These are phyloP conservation scores for Hippoglossus stenolepis DNA, from an alignment of 2,113 vertebrate genomes.

Conservation along the genomic window DNA sequence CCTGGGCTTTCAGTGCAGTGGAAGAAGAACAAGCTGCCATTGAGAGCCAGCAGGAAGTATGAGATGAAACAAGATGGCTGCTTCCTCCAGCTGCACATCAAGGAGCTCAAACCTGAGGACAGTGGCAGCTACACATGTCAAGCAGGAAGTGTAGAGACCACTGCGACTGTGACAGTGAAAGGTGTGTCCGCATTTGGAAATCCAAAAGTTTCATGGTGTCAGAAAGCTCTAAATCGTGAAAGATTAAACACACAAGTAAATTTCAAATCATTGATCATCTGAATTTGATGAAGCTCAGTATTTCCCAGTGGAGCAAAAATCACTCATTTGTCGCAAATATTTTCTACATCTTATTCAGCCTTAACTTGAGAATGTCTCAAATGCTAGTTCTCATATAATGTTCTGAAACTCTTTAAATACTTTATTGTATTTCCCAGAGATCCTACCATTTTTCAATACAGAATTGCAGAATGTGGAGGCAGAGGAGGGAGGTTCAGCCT, in stretches of 20 bases:
- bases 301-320: background rate
- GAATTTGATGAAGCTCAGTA: no score
- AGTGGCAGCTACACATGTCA: slow-evolving; percentile 65
- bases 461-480: slow-evolving; percentile 30
- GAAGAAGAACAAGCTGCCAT: slow-evolving; percentile 55
- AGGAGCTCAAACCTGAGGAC: slow-evolving; percentile 60
- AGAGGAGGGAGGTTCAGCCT: slow-evolving; percentile 35
- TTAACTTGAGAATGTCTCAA: background rate
- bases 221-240: background rate
- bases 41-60: slow-evolving; percentile 55
- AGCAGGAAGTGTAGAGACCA: slow-evolving; percentile 47
- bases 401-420: background rate
- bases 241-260: background rate
- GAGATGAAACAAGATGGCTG: slow-evolving; percentile 65
- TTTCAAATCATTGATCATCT: background rate
- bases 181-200: slow-evolving; percentile 70
- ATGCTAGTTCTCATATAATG: background rate
- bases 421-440: slow-evolving; percentile 37
- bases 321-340: background rate
- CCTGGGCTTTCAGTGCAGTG: slow-evolving; percentile 53
- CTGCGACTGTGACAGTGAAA: slow-evolving; percentile 78
- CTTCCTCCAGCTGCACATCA: slow-evolving; percentile 53
- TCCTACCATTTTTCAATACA: slow-evolving; percentile 52
- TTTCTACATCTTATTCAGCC: background rate
- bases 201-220: background rate